Base-by-base conservation (phyloP, 2,113 vertebrate genomes). In the Larimichthys crocea region DNA sequence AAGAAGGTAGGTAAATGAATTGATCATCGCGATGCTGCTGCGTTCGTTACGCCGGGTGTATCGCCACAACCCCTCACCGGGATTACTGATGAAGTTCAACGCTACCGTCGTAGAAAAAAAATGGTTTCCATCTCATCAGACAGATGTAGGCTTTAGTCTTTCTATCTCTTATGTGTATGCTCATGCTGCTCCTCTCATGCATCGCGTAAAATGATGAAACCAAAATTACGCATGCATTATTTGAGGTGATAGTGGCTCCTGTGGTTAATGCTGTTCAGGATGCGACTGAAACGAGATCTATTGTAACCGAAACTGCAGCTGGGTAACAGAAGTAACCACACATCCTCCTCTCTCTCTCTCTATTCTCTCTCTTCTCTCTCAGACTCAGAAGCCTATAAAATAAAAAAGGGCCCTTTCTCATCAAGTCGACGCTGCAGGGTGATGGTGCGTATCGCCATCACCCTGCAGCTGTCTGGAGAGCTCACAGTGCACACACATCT, bases 41-140 rank as follows among this genome's bases (percentile, higher is more conserved):
- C 12, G 40, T 48, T 48, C 46, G n/a, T 49, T 49, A 44, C 50
- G 35, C 64, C 26, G 49, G 77, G 40, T 62, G n/a, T 55, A 68
- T 59, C 22, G 44, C 75, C 20, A 40, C 76, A 79, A 68, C 79
- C 86, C 62, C 76, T 70, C 68, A 4, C 19, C 50, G 72, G 82
- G 85, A 86, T 88, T 42, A 83, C 75, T n/a, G 82, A 80, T 89
- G 77, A 92, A 93, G 84, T 92, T 91, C 80, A 88, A 68, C 15
- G 77, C 72, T 86, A 66, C 69, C 69, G 82, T 86, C 61, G 74
- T 50, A 78, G 62, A 35, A 52, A 66, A 79, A 79, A 77, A 77
- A 80, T 79, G 83, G 55, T 85, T 77, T 80, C 77, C 48, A 71
- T 55, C 49, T 66, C 22, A 20, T 5, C 50, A 77, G 73, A 70